Percentiles rank a stretch among this genome's conserved stretches.
Conservation (phyloP, 2,888 invertebrate species). For the Linnaemya vulpina region DNA sequence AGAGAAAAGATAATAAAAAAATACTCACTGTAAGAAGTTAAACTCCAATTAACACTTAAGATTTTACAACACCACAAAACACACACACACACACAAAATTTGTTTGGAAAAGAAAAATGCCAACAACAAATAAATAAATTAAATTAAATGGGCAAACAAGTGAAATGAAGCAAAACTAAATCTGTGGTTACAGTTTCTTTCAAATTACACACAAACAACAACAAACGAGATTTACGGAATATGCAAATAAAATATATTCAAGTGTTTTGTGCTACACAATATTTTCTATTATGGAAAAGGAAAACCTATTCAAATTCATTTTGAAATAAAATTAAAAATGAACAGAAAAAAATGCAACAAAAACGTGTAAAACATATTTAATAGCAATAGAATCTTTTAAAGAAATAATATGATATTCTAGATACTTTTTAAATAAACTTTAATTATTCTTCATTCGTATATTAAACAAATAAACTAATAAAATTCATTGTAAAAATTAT, state of each 20-base stretch:
- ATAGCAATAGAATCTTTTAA: conserved; percentile 71
- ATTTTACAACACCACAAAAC: conserved; percentile 56
- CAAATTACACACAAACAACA: conserved; percentile 21
- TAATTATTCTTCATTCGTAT: conserved; percentile 75
- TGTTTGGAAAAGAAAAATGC: conserved; percentile 7
- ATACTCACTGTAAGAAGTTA: conserved; percentile 78
- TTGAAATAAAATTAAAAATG: conserved; percentile 24
- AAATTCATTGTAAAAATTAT: conserved; percentile 60
- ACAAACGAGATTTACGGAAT: conserved; percentile 22
- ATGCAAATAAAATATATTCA: conserved; percentile 1
- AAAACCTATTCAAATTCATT: conserved; percentile 24
- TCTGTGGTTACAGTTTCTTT: conserved; percentile 32
- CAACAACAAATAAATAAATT: conserved; percentile 35
- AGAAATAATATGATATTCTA: conserved; percentile 54
- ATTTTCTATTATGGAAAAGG: conserved; percentile 13
- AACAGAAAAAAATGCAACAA: not conserved
- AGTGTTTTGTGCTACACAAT: conserved; percentile 46
- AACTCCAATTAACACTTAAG: conserved; percentile 77
- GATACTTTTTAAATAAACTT: conserved; percentile 74
- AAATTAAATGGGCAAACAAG: conserved; percentile 41
- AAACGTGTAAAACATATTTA: conserved; percentile 43
- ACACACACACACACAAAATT: conserved; percentile 20
- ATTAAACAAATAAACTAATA: conserved; percentile 64
- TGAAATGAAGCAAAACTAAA: conserved; percentile 59
- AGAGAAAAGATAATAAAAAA: conserved; percentile 31